These are phyloP conservation scores for Valencia hispanica DNA, from an alignment of 2,797 vertebrate genomes.

Conservation along the genomic window DNA sequence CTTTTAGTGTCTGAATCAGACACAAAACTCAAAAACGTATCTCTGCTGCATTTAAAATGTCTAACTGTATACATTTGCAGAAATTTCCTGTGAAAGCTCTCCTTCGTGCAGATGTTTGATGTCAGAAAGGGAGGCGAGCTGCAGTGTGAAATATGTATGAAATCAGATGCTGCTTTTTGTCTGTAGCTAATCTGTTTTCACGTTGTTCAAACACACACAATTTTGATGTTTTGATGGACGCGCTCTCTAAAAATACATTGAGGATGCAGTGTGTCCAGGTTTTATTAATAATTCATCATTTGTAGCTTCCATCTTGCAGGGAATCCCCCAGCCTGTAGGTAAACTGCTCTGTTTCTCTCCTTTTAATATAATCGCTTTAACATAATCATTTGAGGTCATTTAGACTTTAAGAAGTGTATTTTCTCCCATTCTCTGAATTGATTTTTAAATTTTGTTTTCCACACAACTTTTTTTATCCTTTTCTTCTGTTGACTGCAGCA, in stretches of 20 bases:
- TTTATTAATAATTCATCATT: slow-evolving; percentile 62
- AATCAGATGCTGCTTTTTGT: slow-evolving; percentile 25
- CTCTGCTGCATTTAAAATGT: background rate
- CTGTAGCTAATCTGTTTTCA: slow-evolving; percentile 37
- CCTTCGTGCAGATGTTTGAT: slow-evolving; percentile 37
- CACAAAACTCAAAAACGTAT: slow-evolving; percentile 1
- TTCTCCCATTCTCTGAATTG: background rate
- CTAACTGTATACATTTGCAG: background rate
- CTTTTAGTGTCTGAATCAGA: background rate
- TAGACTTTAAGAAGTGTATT: background rate
- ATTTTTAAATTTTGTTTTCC: background rate
- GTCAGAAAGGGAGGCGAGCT: slow-evolving; percentile 29
- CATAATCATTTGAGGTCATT: background rate
- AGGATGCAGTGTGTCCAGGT: slow-evolving; percentile 34
- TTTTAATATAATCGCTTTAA: background rate
- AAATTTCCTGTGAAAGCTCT: slow-evolving; percentile 17
- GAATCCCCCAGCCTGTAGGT: slow-evolving; percentile 36
- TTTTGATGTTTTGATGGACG: slow-evolving; percentile 36
- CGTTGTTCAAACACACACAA: background rate
- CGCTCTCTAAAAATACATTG: slow-evolving; percentile 36
- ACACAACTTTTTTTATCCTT: background rate
- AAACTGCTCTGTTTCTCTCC: background rate
- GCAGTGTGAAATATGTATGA: slow-evolving; percentile 37
- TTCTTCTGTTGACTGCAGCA: background rate
- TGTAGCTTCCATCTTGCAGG: slow-evolving; percentile 45